These are phyloP conservation scores for Colletes gigas DNA, from an alignment of 1,140 invertebrate species.

Conservation along the genomic window DNA sequence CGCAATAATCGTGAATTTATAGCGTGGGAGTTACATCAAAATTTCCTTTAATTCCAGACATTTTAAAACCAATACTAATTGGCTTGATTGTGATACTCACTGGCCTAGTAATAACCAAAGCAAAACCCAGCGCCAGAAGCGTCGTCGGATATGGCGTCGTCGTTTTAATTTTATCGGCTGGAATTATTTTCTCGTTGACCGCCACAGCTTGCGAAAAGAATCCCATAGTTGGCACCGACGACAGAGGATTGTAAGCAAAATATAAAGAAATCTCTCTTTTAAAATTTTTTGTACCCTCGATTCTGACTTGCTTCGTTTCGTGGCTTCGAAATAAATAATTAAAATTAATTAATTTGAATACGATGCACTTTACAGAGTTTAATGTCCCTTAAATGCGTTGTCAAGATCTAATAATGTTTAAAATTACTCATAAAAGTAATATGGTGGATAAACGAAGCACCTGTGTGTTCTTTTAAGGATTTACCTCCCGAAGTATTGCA, in stretches of 20 bases:
- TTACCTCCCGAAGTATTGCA: slow-evolving; percentile 81
- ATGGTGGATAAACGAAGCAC: too few species aligned
- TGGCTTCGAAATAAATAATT: too few species aligned
- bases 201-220: slow-evolving; percentile 84
- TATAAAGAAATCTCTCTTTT: not conserved
- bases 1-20: not conserved
- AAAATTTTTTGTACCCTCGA: not conserved
- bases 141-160: slow-evolving; percentile 83
- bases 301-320: too few species aligned
- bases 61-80: slow-evolving; percentile 84
- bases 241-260: slow-evolving; percentile 68
- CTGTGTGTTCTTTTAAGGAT: slow-evolving; percentile 55
- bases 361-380: too few species aligned
- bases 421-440: too few species aligned
- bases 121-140: slow-evolving; percentile 81
- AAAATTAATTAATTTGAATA: too few species aligned
- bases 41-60: slow-evolving; percentile 58
- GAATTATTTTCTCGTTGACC: slow-evolving; percentile 82
- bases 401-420: too few species aligned
- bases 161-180: slow-evolving; percentile 77
- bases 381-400: too few species aligned
- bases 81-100: slow-evolving; percentile 83
- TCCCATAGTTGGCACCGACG: slow-evolving; percentile 75
- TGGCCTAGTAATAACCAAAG: slow-evolving; percentile 84
- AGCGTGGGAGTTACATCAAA: not conserved